Base-by-base conservation (phyloP, 2,113 vertebrate species). In the Sander lucioperca region DNA sequence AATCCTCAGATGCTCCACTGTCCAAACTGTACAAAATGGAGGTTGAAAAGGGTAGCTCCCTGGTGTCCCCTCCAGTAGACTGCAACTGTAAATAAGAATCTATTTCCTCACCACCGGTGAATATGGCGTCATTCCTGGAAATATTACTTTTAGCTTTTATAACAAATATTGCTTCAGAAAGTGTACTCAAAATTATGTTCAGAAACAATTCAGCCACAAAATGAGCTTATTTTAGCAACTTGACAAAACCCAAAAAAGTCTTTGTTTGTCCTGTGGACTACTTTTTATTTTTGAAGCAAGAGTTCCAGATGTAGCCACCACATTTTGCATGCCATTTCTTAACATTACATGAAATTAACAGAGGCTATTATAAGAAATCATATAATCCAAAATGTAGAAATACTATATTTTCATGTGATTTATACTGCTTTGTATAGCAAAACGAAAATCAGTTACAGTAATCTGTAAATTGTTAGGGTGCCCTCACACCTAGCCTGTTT, bases 11-110 rank as follows among this genome's bases (percentile, higher is more conserved):
- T 73, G 76, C 67, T 82, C 65, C 53, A 80, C 18, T 86, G 84
- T 90, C 84, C 81, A 39, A 43, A 43, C 63, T 68, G 76, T 86
- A 84, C 86, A 89, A 89, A 89, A 90, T 89, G 68, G 79, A 85
- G 88, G 87, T 86, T 79, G 84, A 76, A 86, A 86, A 85, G 90
- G 86, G 75, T 85, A 85, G 76, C 67, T 88, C 86, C 83, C 91
- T 43, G 53, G 72, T 80, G 89, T 80, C 80, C 64, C 72, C 65
- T 67, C 68, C 74, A 57, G 80, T 64, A 53, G 50, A 80, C 70
- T 85, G 71, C 81, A 58, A 84, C 89, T 84, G 86, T 89, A 89
- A 90, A 88, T 84, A 89, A 75, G 47, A 73, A 25, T 56, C 1
- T 64, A 64, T 50, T 80, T 73, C 63, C 65, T 79, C 25, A 5